phyloP scores from a whole-genome alignment of 2,113 vertebrate species.

The Eurypyga helias region DNA sequence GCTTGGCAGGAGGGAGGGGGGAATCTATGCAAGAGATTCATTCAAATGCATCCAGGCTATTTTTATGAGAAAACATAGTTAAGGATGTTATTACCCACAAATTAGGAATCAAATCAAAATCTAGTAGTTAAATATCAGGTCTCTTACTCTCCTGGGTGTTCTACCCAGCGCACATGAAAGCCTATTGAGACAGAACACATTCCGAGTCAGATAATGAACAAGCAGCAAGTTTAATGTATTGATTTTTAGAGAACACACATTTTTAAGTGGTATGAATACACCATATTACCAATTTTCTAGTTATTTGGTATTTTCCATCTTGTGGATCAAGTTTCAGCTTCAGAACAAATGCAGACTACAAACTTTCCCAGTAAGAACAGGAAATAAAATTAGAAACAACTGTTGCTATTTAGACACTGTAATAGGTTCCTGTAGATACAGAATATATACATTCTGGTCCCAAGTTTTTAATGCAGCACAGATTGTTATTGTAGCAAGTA shows the following conservation, averaged over 20 bases:
- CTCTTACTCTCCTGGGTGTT: slow-evolving; percentile 53
- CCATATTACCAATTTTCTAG: neutral
- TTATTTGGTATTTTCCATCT: neutral
- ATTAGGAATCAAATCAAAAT: slow-evolving; percentile 58
- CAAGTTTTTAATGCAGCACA: neutral
- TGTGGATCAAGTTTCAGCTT: neutral
- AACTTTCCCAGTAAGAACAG: neutral
- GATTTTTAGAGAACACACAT: slow-evolving; percentile 60
- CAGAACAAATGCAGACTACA: neutral
- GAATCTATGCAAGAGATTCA: neutral
- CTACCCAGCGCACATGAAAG: slow-evolving; percentile 29
- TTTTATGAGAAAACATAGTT: slow-evolving; percentile 17
- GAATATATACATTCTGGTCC: neutral
- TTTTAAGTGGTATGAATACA: slow-evolving; percentile 32
- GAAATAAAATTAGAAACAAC: slow-evolving; percentile 42
- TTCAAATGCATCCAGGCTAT: neutral
- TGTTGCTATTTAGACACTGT: neutral
- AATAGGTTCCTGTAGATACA: neutral
- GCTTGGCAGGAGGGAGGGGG: neutral
- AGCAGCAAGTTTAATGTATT: slow-evolving; percentile 54
- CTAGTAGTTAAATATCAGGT: slow-evolving; percentile 43
- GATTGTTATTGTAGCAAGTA: neutral
- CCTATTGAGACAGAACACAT: slow-evolving; percentile 13
- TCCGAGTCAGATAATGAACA: slow-evolving; percentile 52
- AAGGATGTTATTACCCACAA: slow-evolving; percentile 27